Evolutionary conservation across 1,140 invertebrate species (phyloP), one percentile per base, ranked within the genome.

Genomic region (Helicorthomorpha holstii): DNA sequence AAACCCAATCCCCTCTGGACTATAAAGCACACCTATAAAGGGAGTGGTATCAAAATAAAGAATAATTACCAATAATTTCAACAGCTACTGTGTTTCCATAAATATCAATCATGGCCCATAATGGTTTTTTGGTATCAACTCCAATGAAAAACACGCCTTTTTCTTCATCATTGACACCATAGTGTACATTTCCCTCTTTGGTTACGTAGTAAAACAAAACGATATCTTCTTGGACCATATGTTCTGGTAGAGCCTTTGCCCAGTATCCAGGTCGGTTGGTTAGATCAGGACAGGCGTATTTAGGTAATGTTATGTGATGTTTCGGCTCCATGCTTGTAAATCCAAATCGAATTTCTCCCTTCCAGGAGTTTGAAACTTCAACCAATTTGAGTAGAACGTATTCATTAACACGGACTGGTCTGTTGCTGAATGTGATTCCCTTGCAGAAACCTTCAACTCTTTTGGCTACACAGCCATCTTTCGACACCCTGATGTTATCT

Each of bases 231-330:
- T 86, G 83, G 57, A 87, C 90, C 65, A 88, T 89, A 51, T 88
- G 73, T 70, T 98, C 93, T 27, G 82, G 82, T 26, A 98, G 69
- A 1, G 94, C 93, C 67, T 97, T 97, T 0, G 92, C 93, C 92
- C 92, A 98, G 69, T 90, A 92, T 1, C 93, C 92, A 0, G 85
- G 84, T 62, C 91, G 91, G 67, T 90, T 93, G n/a, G 93, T 96
- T 38, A 98, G 72, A 71, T 97, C 93, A 58, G 72, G 74, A 56
- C 74, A 96, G 12, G 89, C 90, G 69, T 95, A 97, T 68, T 91
- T 89, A 2, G 94, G 94, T 45, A 98, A 70, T 1, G 80, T 76
- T 27, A 69, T 61, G 1, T 93, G 66, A 23, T 79, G 79, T 1
- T 76, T 77, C 0, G 94, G 94, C 66, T 97, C 89, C 63, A 89